These are phyloP conservation scores for Pontoporia blainvillei DNA, from an alignment of 2,113 vertebrate species.

Conservation along the genomic window DNA sequence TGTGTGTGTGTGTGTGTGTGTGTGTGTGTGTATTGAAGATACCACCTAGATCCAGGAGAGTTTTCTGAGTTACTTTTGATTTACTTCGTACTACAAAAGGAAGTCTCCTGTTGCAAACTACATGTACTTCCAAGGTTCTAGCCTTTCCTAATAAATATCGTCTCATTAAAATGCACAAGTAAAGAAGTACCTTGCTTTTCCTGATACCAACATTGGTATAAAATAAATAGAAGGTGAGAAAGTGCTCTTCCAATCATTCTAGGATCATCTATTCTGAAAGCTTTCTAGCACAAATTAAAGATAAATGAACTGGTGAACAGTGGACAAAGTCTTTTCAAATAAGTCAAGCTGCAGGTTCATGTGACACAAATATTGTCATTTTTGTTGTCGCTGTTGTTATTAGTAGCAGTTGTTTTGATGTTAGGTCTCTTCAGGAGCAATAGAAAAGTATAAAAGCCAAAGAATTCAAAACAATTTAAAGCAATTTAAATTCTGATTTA, in stretches of 20 bases:
- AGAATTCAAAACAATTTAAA: background rate
- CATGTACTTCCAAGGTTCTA: background rate
- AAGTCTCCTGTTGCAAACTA: background rate
- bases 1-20: background rate
- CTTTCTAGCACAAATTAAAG: background rate
- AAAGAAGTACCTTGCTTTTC: background rate
- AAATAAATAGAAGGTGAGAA: background rate
- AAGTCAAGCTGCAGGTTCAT: background rate
- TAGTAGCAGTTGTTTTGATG: background rate
- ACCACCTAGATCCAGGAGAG: background rate
- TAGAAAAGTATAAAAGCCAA: background rate
- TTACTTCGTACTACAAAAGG: background rate
- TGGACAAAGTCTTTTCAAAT: background rate
- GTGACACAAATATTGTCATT: background rate
- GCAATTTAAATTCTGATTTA: background rate
- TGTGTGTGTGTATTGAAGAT: background rate
- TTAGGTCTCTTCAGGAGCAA: background rate
- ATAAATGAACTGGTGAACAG: background rate
- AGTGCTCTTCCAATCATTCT: background rate
- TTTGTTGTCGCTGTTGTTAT: background rate
- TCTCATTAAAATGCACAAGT: background rate
- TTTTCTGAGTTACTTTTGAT: background rate
- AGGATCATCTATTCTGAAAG: background rate
- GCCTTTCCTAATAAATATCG: background rate
- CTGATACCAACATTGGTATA: background rate